A percentile compares a stretch with the other conserved stretches of the same genome.
Evolutionary conservation across 2,888 invertebrate species (phyloP).

Genomic region (Mythimna lalbum): DNA sequence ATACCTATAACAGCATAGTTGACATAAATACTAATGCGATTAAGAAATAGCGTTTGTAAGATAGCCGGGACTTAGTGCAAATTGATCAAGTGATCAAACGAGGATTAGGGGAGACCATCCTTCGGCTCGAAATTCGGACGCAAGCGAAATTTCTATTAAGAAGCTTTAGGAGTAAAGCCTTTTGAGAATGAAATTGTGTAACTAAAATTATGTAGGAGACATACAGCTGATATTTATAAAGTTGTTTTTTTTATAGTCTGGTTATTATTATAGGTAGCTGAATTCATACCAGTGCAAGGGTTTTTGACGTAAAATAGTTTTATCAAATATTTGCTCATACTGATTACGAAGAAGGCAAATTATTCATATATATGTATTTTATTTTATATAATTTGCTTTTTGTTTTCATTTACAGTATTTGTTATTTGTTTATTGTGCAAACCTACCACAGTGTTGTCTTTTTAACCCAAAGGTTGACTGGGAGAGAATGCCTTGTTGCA

Average conservation of each 20-base stretch:
- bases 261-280: neutral
- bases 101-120: conserved; percentile 63
- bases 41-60: conserved; percentile 56
- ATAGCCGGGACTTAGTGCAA: conserved; percentile 69
- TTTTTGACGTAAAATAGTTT: no score
- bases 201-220: conserved; percentile 1
- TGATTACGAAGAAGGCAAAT: no score
- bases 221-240: neutral
- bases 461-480: no score
- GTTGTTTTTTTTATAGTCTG: neutral
- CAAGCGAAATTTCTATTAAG: conserved; percentile 34
- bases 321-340: no score
- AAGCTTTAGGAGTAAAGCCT: conserved; percentile 23
- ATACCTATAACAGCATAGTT: neutral
- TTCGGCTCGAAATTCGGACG: conserved; percentile 46
- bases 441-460: no score
- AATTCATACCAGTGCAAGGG: neutral
- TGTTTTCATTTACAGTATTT: no score
- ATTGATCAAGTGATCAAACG: conserved; percentile 75
- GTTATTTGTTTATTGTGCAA: no score
- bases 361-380: no score
- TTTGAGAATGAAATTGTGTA: conserved; percentile 3
- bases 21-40: conserved; percentile 61
- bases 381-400: no score
- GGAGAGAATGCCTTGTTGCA: no score